A percentile compares a stretch with the other conserved stretches of the same genome.
These are phyloP conservation scores for Apocheima hispidaria DNA, from an alignment of 2,888 invertebrate genomes.

Conservation along the genomic window DNA sequence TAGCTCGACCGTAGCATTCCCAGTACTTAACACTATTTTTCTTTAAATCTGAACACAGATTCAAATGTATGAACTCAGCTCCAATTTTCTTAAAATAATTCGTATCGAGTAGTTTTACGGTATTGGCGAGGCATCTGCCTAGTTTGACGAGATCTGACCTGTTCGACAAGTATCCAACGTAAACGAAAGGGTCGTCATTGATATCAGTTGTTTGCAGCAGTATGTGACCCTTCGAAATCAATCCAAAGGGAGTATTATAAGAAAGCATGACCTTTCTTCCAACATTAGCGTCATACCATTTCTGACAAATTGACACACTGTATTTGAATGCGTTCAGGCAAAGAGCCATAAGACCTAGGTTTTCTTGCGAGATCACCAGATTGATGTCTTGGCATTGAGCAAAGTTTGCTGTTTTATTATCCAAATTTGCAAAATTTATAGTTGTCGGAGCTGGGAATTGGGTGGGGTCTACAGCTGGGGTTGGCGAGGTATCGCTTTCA, in stretches of 20 bases:
- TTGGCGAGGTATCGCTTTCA: neutral
- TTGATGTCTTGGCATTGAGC: slow-evolving; percentile 48
- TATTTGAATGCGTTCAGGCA: slow-evolving; percentile 77
- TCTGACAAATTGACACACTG: slow-evolving; percentile 58
- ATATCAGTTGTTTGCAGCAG: slow-evolving; percentile 83
- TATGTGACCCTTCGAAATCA: slow-evolving; percentile 82
- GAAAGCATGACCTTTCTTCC: slow-evolving; percentile 42
- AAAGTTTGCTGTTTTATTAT: slow-evolving; percentile 40
- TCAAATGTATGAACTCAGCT: slow-evolving; percentile 42
- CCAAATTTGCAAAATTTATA: slow-evolving; percentile 42
- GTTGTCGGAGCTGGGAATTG: slow-evolving; percentile 43
- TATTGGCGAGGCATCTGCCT: slow-evolving; percentile 40
- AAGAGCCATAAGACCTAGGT: slow-evolving; percentile 25
- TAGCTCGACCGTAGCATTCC: slow-evolving; percentile 49
- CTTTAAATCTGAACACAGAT: slow-evolving; percentile 41
- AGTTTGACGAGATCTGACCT: slow-evolving; percentile 37
- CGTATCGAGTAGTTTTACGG: slow-evolving; percentile 40
- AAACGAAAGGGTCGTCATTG: slow-evolving; percentile 82
- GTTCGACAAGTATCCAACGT: slow-evolving; percentile 77
- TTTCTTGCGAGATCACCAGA: slow-evolving; percentile 30
- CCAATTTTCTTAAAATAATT: slow-evolving; percentile 42
- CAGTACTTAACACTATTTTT: slow-evolving; percentile 42
- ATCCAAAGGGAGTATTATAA: slow-evolving; percentile 56
- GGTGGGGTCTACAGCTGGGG: slow-evolving; percentile 35
- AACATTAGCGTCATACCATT: slow-evolving; percentile 44